Conservation (phyloP, 2,113 vertebrate genomes). For the Noturus placidus region DNA sequence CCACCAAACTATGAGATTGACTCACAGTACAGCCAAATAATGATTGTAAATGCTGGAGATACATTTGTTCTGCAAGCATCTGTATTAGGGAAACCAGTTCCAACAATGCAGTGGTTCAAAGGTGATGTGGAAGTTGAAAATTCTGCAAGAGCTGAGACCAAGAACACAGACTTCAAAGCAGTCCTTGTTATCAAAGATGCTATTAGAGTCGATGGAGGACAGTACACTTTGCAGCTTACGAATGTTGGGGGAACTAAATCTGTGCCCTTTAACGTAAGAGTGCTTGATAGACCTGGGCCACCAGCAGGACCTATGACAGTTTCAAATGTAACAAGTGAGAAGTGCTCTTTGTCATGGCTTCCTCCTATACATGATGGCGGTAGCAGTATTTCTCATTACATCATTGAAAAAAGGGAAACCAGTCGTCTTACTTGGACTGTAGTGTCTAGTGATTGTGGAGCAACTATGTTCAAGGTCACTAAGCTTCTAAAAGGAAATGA, state of each 20-base stretch:
- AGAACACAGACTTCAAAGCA: constrained; percentile 90
- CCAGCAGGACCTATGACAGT: constrained; percentile 88
- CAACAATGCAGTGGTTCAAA: constrained; percentile 91
- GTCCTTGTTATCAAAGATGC: constrained; percentile 91
- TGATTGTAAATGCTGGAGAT: constrained; percentile 92
- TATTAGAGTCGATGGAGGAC: constrained; percentile 93
- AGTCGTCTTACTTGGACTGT: constrained; percentile 96
- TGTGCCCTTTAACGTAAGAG: constrained; percentile 86
- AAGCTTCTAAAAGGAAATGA: constrained; percentile 97
- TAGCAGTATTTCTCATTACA: constrained; percentile 89
- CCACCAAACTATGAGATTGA: constrained; percentile 90
- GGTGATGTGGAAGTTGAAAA: constrained; percentile 89
- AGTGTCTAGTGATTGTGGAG: constrained; percentile 85
- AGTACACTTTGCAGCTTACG: constrained; percentile 88
- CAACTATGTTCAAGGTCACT: constrained; percentile 92
- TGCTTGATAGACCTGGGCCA: constrained; percentile 93
- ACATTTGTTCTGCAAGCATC: constrained; percentile 89
- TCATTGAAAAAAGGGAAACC: constrained; percentile 97
- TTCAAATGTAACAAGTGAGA: constrained; percentile 91
- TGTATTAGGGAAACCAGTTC: constrained; percentile 90
- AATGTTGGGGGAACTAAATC: constrained; percentile 94
- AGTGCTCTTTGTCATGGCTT: constrained; percentile 90
- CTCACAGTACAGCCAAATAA: constrained; percentile 87
- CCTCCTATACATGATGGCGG: constrained; percentile 93
- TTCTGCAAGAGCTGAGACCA: constrained; percentile 88